Evolutionary conservation across 2,797 vertebrate genomes (phyloP).

Genomic region (Caiman crocodilus): DNA sequence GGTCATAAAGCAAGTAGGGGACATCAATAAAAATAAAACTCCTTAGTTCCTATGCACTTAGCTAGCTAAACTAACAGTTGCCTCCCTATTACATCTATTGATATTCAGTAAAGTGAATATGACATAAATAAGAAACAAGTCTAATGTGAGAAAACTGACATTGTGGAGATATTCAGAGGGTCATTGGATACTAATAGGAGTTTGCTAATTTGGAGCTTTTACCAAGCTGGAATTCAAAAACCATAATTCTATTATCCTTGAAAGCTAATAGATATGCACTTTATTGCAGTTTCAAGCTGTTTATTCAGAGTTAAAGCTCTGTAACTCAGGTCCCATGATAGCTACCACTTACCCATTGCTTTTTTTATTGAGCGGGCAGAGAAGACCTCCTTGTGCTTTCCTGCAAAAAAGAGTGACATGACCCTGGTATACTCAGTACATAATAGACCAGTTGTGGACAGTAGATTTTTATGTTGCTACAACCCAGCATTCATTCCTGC

Average conservation of each 20-base stretch:
- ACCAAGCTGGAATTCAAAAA: not conserved
- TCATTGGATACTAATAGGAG: not conserved
- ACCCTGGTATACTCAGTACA: conserved; percentile 27
- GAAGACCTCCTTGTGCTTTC: conserved; percentile 46
- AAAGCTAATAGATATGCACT: conserved; percentile 41
- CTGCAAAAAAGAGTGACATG: conserved; percentile 2
- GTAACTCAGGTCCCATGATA: conserved; percentile 26
- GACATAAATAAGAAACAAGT: not conserved
- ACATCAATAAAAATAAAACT: not conserved
- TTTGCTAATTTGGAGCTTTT: conserved; percentile 21
- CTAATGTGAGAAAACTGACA: not conserved
- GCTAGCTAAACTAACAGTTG: not conserved
- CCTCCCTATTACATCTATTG: not conserved
- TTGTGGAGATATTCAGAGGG: not conserved
- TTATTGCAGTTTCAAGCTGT: conserved; percentile 41
- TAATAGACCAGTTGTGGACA: conserved; percentile 24
- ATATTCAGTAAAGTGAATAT: not conserved
- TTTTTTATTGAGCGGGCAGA: conserved; percentile 51
- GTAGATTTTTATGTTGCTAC: conserved; percentile 14
- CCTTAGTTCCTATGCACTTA: not conserved
- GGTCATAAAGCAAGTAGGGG: not conserved
- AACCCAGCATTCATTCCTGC: not conserved
- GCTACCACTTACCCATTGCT: conserved; percentile 42
- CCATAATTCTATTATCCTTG: conserved; percentile 24
- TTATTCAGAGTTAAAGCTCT: conserved; percentile 19